Evolutionary conservation across 2,113 vertebrate species (phyloP), one percentile per base, ranked within the genome.

Genomic region (Panurus biarmicus): DNA sequence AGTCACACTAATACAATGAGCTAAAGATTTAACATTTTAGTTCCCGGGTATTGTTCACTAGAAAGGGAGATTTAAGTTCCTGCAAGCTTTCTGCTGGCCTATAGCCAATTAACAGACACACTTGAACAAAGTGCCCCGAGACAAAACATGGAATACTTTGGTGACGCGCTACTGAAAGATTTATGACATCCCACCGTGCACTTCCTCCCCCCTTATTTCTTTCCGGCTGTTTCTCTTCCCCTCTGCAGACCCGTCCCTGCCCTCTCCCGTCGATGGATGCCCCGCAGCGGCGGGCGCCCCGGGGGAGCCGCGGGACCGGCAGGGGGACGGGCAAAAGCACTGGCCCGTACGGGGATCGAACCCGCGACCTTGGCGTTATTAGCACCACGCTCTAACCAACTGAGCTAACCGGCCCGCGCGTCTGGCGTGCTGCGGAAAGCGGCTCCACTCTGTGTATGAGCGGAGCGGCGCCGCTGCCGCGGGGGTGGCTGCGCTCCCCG

Each of bases 301-400:
- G 17, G 3, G 0, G 25, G 1, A 25, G 9, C 44, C 4, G 4
- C 6, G 12, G 7, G 4, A 14, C 4, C 8, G 2, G 9, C 11
- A 18, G 3, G 12, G 29, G 5, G 3, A 24, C 5, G 5, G 5
- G 6, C 35, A 87, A 85, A 87, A 56, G 0, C 1, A 2, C 0
- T 64, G 81, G 25, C 48, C 36, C 73, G 62, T 89, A 93, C 86
- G 84, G 96, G 96, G 95, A 97, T 97, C 96, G 95, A 97, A 97
- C 97, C 97, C 95, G 93, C 95, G 94, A 96, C 96, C 96, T 96
- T 97, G 96, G 95, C 96, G 96, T 97, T 96, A 96, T 96, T 97
- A 83, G 71, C 62, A 96, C 96, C 96, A 97, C 94, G 96, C 96
- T 97, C 96, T 97, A 97, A 96, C 96, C 96, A 97, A 95, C 97